Percentiles rank a stretch among this genome's conserved stretches.
phyloP scores from a whole-genome alignment of 2,888 invertebrate genomes.

The Sinhomidia bicolor region DNA sequence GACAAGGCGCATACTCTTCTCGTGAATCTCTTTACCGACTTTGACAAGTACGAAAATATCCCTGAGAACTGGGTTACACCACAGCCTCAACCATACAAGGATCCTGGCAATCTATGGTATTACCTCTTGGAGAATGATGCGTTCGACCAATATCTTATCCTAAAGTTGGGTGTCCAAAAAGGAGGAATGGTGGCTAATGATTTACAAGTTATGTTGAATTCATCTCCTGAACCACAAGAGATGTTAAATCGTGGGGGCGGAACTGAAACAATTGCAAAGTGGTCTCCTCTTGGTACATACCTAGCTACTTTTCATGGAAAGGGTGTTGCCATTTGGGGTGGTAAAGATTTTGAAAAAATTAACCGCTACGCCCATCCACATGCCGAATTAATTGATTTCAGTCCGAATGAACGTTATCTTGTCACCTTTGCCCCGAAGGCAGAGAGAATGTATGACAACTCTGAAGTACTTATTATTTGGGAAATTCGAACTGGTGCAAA shows the following conservation, averaged over 20 bases:
- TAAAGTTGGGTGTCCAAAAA: slow-evolving; percentile 79
- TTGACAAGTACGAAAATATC: slow-evolving; percentile 95
- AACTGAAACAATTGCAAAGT: slow-evolving; percentile 97
- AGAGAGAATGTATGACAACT: slow-evolving; percentile 85
- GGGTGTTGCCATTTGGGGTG: slow-evolving; percentile 99
- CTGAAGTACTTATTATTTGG: slow-evolving; percentile 94
- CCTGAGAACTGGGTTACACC: slow-evolving; percentile 96
- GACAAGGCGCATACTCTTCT: slow-evolving; percentile 91
- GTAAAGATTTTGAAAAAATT: slow-evolving; percentile 94
- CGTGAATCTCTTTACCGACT: slow-evolving; percentile 97
- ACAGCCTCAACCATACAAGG: slow-evolving; percentile 92
- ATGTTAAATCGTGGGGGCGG: slow-evolving; percentile 94
- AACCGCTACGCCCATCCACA: slow-evolving; percentile 94
- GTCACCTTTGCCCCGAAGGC: slow-evolving; percentile 95
- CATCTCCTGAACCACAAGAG: slow-evolving; percentile 91
- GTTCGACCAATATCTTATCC: slow-evolving; percentile 96
- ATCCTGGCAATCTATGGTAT: slow-evolving; percentile 95
- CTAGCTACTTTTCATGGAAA: slow-evolving; percentile 97
- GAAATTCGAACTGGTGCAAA: slow-evolving; percentile 97
- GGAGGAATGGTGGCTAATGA: slow-evolving; percentile 89
- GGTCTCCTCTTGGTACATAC: slow-evolving; percentile 99
- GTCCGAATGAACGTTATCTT: slow-evolving; percentile 97
- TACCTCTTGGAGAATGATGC: slow-evolving; percentile 97
- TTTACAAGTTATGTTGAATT: slow-evolving; percentile 94
- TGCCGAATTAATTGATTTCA: slow-evolving; percentile 98